phyloP scores from a whole-genome alignment of 2,888 invertebrate species.

The Netelia inedita region DNA sequence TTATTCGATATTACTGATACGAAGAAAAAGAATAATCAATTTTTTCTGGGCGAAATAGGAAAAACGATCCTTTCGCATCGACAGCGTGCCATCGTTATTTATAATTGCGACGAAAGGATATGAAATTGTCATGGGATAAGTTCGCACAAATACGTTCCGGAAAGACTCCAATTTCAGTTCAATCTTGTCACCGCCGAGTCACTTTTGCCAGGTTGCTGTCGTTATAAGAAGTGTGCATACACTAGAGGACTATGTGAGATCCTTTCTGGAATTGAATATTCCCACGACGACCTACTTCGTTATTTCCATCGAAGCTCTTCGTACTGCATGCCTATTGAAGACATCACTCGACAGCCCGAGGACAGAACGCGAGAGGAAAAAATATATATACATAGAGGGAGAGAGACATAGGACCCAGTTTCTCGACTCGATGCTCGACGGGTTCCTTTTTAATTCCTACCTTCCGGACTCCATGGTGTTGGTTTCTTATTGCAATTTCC shows the following conservation, averaged over 20 bases:
- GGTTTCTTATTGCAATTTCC: constrained; percentile 71
- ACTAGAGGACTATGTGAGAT: constrained; percentile 33
- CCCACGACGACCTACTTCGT: constrained; percentile 70
- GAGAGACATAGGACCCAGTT: constrained; percentile 42
- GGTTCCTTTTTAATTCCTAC: constrained; percentile 66
- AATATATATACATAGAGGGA: not conserved
- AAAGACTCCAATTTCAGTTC: constrained; percentile 62
- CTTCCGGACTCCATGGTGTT: constrained; percentile 48
- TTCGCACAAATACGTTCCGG: constrained; percentile 43
- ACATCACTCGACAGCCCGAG: constrained; percentile 38
- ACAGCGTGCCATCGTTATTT: constrained; percentile 16
- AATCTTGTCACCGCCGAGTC: constrained; percentile 56
- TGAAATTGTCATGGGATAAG: constrained; percentile 10
- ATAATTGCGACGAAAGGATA: constrained; percentile 13
- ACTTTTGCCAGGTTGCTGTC: constrained; percentile 25
- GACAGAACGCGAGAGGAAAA: not conserved
- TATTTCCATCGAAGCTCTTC: constrained; percentile 69
- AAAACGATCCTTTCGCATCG: not conserved
- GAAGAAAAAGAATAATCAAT: not conserved
- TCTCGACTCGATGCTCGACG: constrained; percentile 67
- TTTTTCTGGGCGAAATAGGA: constrained; percentile 1
- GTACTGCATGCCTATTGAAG: constrained; percentile 40
- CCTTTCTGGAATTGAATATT: constrained; percentile 66
- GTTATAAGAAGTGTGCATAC: constrained; percentile 53
- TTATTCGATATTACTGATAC: not conserved